phyloP scores from a whole-genome alignment of 2,113 vertebrate species.

The Semnopithecus entellus region DNA sequence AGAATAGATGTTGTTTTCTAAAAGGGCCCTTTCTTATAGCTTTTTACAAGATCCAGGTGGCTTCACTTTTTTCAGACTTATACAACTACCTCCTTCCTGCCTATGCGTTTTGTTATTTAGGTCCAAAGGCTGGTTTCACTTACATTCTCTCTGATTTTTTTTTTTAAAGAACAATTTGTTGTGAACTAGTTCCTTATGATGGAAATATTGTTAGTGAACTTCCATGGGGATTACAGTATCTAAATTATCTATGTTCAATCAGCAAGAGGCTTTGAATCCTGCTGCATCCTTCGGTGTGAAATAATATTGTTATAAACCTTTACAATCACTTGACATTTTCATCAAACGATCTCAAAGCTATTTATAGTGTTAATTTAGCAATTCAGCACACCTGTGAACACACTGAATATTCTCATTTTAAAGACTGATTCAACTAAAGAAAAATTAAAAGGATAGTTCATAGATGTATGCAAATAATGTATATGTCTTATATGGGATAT shows the following conservation, averaged over 20 bases:
- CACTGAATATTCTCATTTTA: conserved; percentile 2
- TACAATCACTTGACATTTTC: conserved; percentile 9
- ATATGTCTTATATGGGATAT: background rate
- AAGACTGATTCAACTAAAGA: conserved; percentile 25
- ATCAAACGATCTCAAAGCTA: conserved; percentile 35
- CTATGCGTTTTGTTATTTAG: background rate
- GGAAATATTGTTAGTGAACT: background rate
- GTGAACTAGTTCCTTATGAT: conserved; percentile 28
- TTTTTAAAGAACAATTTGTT: conserved; percentile 20
- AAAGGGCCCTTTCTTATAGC: background rate
- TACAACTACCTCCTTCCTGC: background rate
- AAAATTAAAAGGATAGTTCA: background rate
- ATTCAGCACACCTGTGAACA: conserved; percentile 28
- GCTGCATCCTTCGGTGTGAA: background rate
- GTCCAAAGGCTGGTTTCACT: background rate
- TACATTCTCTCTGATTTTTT: background rate
- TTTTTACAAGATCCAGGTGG: conserved; percentile 1
- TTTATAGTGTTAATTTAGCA: conserved; percentile 41
- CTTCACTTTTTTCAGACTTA: background rate
- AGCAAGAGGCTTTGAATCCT: background rate
- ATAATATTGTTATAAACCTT: conserved; percentile 39
- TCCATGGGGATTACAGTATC: background rate
- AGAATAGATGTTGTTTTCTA: background rate
- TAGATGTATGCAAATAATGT: background rate
- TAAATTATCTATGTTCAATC: background rate